Conservation (phyloP, 2,113 vertebrate genomes). For the Platichthys stellatus region DNA sequence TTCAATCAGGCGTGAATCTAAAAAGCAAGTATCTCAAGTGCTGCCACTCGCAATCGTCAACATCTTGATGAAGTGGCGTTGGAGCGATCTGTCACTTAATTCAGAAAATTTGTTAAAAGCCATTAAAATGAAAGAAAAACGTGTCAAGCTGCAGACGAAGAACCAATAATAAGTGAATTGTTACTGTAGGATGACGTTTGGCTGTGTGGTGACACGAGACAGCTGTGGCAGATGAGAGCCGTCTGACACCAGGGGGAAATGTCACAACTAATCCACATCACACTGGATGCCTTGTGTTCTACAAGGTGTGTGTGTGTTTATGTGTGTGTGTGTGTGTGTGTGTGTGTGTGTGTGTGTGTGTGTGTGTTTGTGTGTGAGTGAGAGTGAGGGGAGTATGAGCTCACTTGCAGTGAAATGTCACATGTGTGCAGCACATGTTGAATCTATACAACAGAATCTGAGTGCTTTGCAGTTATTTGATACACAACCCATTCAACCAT, state of each 20-base stretch:
- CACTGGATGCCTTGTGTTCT: slow-evolving; percentile 60
- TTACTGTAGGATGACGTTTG: slow-evolving; percentile 2
- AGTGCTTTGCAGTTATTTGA: slow-evolving; percentile 23
- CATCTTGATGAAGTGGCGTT: slow-evolving; percentile 14
- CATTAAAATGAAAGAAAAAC: not conserved
- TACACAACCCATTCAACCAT: slow-evolving; percentile 6
- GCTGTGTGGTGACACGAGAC: slow-evolving; percentile 47
- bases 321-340: slow-evolving; percentile 6
- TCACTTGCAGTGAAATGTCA: slow-evolving; percentile 42
- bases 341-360: slow-evolving; percentile 9
- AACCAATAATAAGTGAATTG: slow-evolving; percentile 12
- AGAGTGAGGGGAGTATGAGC: slow-evolving; percentile 11
- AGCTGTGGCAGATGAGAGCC: slow-evolving; percentile 62
- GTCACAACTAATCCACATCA: slow-evolving; percentile 65
- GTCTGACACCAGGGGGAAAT: slow-evolving; percentile 61
- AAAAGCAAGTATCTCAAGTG: slow-evolving; percentile 26
- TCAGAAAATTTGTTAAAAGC: not conserved
- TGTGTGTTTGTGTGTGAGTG: not conserved
- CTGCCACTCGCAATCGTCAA: not conserved
- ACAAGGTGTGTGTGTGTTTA: slow-evolving; percentile 7
- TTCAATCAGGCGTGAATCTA: slow-evolving; percentile 19
- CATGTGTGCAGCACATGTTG: slow-evolving; percentile 34
- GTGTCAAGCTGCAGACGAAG: not conserved
- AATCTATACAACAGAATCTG: slow-evolving; percentile 12
- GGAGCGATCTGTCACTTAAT: not conserved